Conservation (phyloP, 2,113 vertebrate species). For the Phylloscopus whistleri region DNA sequence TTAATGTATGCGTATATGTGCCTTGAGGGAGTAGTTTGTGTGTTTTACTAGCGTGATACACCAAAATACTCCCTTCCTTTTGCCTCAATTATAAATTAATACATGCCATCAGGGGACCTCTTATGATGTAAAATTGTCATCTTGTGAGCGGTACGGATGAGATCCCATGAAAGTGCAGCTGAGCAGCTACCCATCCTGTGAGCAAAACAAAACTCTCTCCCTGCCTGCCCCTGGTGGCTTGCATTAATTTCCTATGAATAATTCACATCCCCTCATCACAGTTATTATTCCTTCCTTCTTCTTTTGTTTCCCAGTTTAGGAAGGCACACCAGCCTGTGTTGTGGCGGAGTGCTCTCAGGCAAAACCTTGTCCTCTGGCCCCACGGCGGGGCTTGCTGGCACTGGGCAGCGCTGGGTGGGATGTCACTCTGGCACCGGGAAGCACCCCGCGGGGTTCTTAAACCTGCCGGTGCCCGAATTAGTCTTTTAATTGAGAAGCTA, state of each 20-base stretch:
- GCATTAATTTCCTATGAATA: constrained; percentile 66
- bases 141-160: constrained; percentile 49
- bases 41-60: constrained; percentile 67
- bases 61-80: constrained; percentile 66
- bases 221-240: neutral
- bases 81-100: constrained; percentile 74
- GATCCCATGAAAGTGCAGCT: constrained; percentile 50
- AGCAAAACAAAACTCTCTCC: constrained; percentile 34
- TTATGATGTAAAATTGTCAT: constrained; percentile 71
- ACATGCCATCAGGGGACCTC: constrained; percentile 67
- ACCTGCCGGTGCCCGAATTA: neutral
- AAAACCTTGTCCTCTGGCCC: accelerated
- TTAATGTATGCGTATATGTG: constrained; percentile 66
- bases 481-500: constrained; percentile 44
- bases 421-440: neutral
- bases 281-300: constrained; percentile 44
- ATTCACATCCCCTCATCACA: constrained; percentile 58
- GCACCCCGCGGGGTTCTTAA: neutral
- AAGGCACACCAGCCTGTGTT: neutral
- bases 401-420: neutral
- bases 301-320: constrained; percentile 21
- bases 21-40: constrained; percentile 66
- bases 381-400: neutral
- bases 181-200: constrained; percentile 9
- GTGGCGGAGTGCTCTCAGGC: neutral